These are phyloP conservation scores for Thymelicus acteon DNA, from an alignment of 2,888 invertebrate species.

Conservation along the genomic window DNA sequence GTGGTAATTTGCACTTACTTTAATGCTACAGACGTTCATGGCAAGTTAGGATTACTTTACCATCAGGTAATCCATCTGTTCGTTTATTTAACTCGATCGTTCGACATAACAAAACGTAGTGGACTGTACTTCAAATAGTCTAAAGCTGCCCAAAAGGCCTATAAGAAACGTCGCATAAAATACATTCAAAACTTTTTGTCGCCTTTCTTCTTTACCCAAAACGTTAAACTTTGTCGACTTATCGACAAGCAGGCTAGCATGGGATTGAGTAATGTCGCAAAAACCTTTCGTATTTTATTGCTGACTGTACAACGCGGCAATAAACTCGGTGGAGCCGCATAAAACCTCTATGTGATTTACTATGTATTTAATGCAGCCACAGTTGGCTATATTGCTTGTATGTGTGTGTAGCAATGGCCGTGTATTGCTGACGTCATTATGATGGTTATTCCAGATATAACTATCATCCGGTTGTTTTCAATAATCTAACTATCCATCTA, in stretches of 20 bases:
- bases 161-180: too few relatives aligned
- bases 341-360: constrained; percentile 79
- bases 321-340: constrained; percentile 74
- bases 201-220: too few relatives aligned
- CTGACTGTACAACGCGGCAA: constrained; percentile 61
- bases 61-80: too few relatives aligned
- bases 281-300: constrained; percentile 43
- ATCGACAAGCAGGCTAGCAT: not conserved
- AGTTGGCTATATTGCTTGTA: constrained; percentile 42
- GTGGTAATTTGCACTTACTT: too few relatives aligned
- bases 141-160: too few relatives aligned
- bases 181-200: too few relatives aligned
- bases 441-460: not conserved
- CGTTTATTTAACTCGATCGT: too few relatives aligned
- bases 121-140: too few relatives aligned
- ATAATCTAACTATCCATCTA: too few relatives aligned
- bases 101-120: too few relatives aligned
- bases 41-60: too few relatives aligned
- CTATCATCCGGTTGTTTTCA: not conserved
- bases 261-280: constrained; percentile 17
- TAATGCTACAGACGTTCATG: too few relatives aligned
- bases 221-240: constrained; percentile 17
- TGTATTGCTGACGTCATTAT: constrained; percentile 24
- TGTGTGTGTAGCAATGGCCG: constrained; percentile 33
- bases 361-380: constrained; percentile 74